Conservation (phyloP, 2,888 invertebrate genomes). For the Pammene aurita region DNA sequence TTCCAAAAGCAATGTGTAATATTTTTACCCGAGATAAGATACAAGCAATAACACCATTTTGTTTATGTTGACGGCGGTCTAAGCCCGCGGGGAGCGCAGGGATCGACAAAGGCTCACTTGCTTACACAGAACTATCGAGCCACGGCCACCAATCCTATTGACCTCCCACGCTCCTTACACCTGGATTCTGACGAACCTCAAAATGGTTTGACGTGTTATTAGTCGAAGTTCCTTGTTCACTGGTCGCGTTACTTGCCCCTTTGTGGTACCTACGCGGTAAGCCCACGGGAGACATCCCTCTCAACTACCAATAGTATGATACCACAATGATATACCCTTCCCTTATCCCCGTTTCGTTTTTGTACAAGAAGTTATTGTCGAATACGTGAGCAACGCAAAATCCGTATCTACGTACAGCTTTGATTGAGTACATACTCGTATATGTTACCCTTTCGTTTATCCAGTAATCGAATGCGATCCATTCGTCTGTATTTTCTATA, state of each 20-base stretch:
- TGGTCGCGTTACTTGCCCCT: slow-evolving; percentile 52
- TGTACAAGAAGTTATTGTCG: slow-evolving; percentile 41
- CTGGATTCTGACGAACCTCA: slow-evolving; percentile 12
- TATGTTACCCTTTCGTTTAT: slow-evolving; percentile 16
- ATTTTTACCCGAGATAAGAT: slow-evolving; percentile 73
- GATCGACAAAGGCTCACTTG: slow-evolving; percentile 57
- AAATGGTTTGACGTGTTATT: slow-evolving; percentile 43
- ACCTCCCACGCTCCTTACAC: slow-evolving; percentile 46
- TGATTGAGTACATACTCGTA: slow-evolving; percentile 27
- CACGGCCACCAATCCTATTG: slow-evolving; percentile 50
- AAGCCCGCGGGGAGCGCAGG: slow-evolving; percentile 60
- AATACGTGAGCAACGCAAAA: slow-evolving; percentile 21
- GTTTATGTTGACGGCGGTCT: slow-evolving; percentile 76
- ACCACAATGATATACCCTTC: slow-evolving; percentile 54
- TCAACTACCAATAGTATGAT: slow-evolving; percentile 56
- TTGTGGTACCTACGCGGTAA: slow-evolving; percentile 55
- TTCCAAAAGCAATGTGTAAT: slow-evolving; percentile 53
- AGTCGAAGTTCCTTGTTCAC: slow-evolving; percentile 47
- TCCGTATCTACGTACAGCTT: slow-evolving; percentile 28
- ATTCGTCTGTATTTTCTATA: slow-evolving; percentile 12
- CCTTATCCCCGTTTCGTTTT: slow-evolving; percentile 43
- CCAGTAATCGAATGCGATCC: slow-evolving; percentile 8
- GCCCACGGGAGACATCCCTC: slow-evolving; percentile 58
- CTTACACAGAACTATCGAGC: slow-evolving; percentile 63
- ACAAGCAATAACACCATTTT: slow-evolving; percentile 75